These are phyloP conservation scores for Conchocele bisecta DNA, from an alignment of 2,888 invertebrate genomes.

Conservation along the genomic window DNA sequence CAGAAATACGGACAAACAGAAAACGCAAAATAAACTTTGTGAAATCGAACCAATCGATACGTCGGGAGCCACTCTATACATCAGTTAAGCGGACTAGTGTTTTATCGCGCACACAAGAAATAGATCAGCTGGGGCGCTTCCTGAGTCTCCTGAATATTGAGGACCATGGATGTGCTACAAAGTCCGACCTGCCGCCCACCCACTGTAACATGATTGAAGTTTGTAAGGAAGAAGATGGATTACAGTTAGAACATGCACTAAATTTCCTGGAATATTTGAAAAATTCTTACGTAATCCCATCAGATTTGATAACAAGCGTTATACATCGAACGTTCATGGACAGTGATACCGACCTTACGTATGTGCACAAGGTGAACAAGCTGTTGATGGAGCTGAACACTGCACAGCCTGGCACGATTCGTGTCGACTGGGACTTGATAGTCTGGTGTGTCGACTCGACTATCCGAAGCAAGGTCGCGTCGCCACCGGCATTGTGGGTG, in stretches of 20 bases:
- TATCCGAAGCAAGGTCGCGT: background rate
- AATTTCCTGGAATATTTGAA: slow-evolving; percentile 47
- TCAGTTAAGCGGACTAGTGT: background rate
- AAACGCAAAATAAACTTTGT: too few species aligned
- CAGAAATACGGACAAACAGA: background rate
- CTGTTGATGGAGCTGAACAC: slow-evolving; percentile 44
- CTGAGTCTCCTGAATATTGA: slow-evolving; percentile 8
- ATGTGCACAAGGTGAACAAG: slow-evolving; percentile 30
- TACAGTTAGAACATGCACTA: slow-evolving; percentile 53
- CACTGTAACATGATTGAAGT: slow-evolving; percentile 53
- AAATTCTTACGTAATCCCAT: slow-evolving; percentile 32
- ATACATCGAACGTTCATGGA: slow-evolving; percentile 34
- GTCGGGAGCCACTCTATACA: background rate
- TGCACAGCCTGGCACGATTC: slow-evolving; percentile 47
- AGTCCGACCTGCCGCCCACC: slow-evolving; percentile 26
- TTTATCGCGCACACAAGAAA: background rate
- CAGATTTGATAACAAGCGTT: slow-evolving; percentile 30
- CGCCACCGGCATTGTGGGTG: background rate
- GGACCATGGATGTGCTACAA: background rate
- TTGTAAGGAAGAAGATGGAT: slow-evolving; percentile 51
- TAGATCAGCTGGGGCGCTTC: slow-evolving; percentile 11
- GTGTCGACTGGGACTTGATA: slow-evolving; percentile 53
- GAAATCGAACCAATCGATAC: too few species aligned
- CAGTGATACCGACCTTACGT: background rate
- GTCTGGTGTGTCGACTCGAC: slow-evolving; percentile 18